Conservation (phyloP, 1,140 invertebrate species). For the Rhyacophila brunnea region DNA sequence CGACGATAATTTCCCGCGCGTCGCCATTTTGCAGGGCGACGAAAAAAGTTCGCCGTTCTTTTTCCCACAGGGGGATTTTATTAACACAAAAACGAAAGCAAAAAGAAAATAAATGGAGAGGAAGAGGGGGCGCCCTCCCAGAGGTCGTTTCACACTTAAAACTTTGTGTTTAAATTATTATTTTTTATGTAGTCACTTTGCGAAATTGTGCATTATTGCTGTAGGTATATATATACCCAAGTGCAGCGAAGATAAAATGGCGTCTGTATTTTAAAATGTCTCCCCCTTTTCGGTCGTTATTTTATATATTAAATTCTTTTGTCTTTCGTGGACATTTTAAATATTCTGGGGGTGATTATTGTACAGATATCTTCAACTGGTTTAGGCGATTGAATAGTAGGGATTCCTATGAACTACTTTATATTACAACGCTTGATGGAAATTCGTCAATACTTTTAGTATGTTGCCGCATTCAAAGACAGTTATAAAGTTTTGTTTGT, state of each 20-base stretch:
- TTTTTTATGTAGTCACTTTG: constrained; percentile 35
- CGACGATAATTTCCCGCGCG: neutral
- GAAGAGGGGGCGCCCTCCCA: neutral
- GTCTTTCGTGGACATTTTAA: too few relatives aligned
- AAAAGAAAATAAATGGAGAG: constrained; percentile 23
- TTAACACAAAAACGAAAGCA: constrained; percentile 17
- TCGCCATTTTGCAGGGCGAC: neutral
- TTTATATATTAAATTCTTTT: too few relatives aligned
- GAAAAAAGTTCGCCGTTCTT: neutral
- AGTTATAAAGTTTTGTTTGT: too few relatives aligned
- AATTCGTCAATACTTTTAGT: too few relatives aligned
- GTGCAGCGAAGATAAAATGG: neutral
- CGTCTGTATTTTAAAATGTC: neutral
- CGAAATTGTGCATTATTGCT: constrained; percentile 28
- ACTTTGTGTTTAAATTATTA: constrained; percentile 36
- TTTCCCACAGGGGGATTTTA: constrained; percentile 14
- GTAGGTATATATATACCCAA: neutral
- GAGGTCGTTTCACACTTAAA: constrained; percentile 31
- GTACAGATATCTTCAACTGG: too few relatives aligned
- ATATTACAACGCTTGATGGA: too few relatives aligned
- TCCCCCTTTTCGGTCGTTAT: too few relatives aligned
- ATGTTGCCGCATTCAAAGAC: too few relatives aligned
- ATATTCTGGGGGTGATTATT: too few relatives aligned
- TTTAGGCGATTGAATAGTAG: too few relatives aligned
- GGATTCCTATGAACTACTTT: too few relatives aligned